Evolutionary conservation across 2,888 invertebrate species (phyloP).

Genomic region (Brenthis ino): DNA sequence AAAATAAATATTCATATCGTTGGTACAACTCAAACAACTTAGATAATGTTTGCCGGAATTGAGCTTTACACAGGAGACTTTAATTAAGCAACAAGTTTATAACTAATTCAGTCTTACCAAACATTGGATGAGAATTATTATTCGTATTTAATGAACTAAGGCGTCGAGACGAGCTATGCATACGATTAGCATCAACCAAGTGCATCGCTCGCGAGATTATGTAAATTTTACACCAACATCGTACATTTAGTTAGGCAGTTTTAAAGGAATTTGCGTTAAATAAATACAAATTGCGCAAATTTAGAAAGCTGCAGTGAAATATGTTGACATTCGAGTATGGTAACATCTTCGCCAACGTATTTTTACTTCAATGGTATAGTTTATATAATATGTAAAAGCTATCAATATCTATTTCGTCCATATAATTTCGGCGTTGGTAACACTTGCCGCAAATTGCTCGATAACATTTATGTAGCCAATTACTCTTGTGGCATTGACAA

Average conservation of each 20-base stretch:
- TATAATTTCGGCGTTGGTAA: conserved; percentile 49
- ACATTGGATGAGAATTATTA: conserved; percentile 41
- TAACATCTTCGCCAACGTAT: conserved; percentile 25
- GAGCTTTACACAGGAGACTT: conserved; percentile 22
- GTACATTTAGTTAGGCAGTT: conserved; percentile 55
- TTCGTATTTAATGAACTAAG: conserved; percentile 54
- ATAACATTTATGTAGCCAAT: conserved; percentile 48
- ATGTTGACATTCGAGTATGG: conserved; percentile 18
- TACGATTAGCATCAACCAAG: conserved; percentile 58
- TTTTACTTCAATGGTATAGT: conserved; percentile 44
- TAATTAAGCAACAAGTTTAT: conserved; percentile 37
- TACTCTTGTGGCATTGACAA: conserved; percentile 62
- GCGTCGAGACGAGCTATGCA: conserved; percentile 57
- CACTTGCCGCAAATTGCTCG: conserved; percentile 58
- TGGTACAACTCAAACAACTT: conserved; percentile 4
- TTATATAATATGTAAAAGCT: conserved; percentile 60
- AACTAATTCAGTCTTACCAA: conserved; percentile 39
- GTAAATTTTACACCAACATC: conserved; percentile 58
- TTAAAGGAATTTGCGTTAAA: conserved; percentile 45
- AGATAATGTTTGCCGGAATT: conserved; percentile 24
- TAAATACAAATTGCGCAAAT: conserved; percentile 33
- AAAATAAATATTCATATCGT: too few species aligned
- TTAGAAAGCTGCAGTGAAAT: conserved; percentile 35
- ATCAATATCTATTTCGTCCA: conserved; percentile 46
- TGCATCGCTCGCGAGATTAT: conserved; percentile 70